phyloP scores from a whole-genome alignment of 2,113 vertebrate genomes.

The Tretioscincus oriximinensis region DNA sequence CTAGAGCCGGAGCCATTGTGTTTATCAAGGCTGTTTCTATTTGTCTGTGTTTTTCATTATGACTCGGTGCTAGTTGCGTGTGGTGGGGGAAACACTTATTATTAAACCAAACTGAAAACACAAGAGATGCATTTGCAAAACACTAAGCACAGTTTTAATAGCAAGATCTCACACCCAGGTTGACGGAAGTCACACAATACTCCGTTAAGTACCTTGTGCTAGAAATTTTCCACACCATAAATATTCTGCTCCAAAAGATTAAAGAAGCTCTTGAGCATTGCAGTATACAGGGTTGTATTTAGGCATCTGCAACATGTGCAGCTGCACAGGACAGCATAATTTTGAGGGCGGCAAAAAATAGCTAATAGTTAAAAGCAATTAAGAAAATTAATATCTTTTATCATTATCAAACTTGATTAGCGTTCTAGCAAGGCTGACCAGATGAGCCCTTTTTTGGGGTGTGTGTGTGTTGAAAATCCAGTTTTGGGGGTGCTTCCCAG shows the following conservation, averaged over 20 bases:
- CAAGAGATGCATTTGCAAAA: slow-evolving; percentile 7
- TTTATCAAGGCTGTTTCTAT: neutral
- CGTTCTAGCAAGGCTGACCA: no score
- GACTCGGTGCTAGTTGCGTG: neutral
- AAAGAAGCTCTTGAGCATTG: no score
- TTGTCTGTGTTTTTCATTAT: slow-evolving; percentile 7
- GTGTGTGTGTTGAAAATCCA: no score
- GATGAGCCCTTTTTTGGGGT: no score
- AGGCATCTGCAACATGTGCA: no score
- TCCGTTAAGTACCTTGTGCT: slow-evolving; percentile 19
- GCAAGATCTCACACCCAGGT: slow-evolving; percentile 11
- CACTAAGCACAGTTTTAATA: neutral
- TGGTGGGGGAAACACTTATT: neutral
- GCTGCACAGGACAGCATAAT: no score
- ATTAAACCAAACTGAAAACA: neutral
- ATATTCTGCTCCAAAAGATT: slow-evolving; percentile 8
- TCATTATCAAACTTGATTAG: no score
- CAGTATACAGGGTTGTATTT: no score
- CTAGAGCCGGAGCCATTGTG: neutral
- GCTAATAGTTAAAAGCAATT: no score
- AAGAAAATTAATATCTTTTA: no score
- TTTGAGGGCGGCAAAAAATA: no score
- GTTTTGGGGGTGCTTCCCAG: no score
- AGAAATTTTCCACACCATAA: slow-evolving; percentile 58
- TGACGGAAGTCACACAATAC: slow-evolving; percentile 44